Evolutionary conservation across 1,140 invertebrate genomes (phyloP).

Genomic region (Drosophila subpulchrella): DNA sequence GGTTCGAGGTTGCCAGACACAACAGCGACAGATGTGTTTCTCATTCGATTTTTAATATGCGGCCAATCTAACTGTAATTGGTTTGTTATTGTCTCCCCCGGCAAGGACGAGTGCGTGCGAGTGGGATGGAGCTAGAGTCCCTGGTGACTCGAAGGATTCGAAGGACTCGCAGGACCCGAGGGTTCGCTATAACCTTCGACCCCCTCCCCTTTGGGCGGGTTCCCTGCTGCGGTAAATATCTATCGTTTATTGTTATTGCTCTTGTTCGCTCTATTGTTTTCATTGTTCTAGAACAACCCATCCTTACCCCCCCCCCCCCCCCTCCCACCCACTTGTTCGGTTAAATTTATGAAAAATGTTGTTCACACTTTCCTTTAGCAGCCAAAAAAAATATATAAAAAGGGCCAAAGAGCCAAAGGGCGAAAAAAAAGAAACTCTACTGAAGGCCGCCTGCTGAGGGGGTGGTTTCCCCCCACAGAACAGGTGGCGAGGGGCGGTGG

Average conservation of each 20-base stretch:
- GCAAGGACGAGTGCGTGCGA: conserved; percentile 43
- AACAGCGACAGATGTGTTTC: conserved; percentile 83
- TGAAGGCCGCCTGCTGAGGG: conserved; percentile 42
- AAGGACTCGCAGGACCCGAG: conserved; percentile 30
- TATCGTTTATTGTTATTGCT: conserved; percentile 83
- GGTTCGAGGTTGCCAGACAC: conserved; percentile 16
- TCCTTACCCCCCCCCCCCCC: conserved; percentile 1
- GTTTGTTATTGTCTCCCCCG: conserved; percentile 83
- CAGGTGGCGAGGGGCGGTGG: conserved; percentile 31
- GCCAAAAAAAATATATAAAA: conserved; percentile 2
- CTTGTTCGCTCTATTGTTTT: conserved; percentile 79
- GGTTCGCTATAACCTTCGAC: conserved; percentile 20
- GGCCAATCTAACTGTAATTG: conserved; percentile 85
- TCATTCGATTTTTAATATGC: conserved; percentile 85
- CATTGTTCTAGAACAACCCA: conserved; percentile 42
- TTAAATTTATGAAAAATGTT: conserved; percentile 84
- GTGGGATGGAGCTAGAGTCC: conserved; percentile 20
- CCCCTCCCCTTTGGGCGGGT: conserved; percentile 3
- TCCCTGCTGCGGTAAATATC: conserved; percentile 80
- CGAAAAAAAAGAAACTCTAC: conserved; percentile 2
- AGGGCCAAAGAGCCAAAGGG: not conserved
- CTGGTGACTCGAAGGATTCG: conserved; percentile 9
- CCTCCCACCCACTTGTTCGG: conserved; percentile 27
- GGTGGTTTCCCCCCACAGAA: conserved; percentile 1
- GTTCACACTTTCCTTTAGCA: conserved; percentile 74